A percentile compares a stretch with the other conserved stretches of the same genome.
These are phyloP conservation scores for Balaeniceps rex DNA, from an alignment of 2,113 vertebrate genomes.

Conservation along the genomic window DNA sequence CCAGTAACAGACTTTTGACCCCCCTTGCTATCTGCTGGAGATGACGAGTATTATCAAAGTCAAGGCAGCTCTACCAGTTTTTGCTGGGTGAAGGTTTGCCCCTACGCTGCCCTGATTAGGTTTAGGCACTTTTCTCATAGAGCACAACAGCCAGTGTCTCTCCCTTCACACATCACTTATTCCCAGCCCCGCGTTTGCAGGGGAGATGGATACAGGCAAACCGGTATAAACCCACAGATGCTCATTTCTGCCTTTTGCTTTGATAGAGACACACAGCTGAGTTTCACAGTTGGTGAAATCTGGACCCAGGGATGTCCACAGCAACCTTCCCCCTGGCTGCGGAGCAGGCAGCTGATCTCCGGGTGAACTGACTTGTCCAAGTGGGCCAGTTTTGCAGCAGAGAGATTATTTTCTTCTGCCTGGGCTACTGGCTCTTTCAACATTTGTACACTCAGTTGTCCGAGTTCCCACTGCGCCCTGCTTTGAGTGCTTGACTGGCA, in stretches of 20 bases:
- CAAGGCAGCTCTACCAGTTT: background rate
- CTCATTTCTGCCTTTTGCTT: background rate
- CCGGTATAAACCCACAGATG: background rate
- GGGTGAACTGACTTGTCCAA: background rate
- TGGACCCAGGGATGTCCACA: background rate
- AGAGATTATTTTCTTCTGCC: background rate
- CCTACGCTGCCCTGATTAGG: background rate
- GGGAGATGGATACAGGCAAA: background rate
- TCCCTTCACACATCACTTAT: background rate
- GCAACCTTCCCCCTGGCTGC: background rate
- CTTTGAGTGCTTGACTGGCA: background rate
- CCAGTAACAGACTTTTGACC: background rate
- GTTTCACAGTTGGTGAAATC: background rate
- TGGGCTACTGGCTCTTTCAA: background rate
- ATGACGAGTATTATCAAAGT: background rate
- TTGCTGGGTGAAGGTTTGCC: background rate
- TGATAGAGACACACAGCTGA: background rate
- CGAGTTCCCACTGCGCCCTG: background rate
- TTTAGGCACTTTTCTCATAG: background rate
- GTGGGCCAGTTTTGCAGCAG: background rate
- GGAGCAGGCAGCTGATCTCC: background rate
- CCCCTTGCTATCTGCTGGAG: background rate
- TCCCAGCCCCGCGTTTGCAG: background rate
- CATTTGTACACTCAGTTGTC: too few relatives aligned
- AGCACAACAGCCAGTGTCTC: background rate